A percentile compares a stretch with the other conserved stretches of the same genome.
Conservation (phyloP, 2,797 vertebrate genomes). For the Tarsius wallacei region DNA sequence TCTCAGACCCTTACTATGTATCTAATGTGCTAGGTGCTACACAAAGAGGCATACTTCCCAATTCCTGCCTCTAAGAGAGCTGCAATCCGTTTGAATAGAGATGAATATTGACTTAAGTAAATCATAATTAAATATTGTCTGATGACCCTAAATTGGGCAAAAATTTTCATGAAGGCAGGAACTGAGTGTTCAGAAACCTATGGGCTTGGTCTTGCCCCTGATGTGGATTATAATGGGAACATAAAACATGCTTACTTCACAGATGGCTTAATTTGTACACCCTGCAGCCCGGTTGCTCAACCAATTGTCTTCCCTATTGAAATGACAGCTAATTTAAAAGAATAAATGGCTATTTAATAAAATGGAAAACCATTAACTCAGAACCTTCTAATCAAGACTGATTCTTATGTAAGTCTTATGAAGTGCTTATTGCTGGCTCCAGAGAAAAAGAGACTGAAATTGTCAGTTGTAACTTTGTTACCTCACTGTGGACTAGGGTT, state of each 20-base stretch:
- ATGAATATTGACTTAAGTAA: not conserved
- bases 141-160: not conserved
- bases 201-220: not conserved
- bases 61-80: not conserved
- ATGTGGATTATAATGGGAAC: conserved; percentile 51
- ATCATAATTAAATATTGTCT: conserved; percentile 52
- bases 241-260: not conserved
- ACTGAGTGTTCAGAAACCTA: conserved; percentile 23
- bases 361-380: conserved; percentile 68
- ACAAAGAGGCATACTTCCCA: conserved; percentile 40
- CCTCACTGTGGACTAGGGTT: not conserved
- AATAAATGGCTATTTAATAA: conserved; percentile 69
- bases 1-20: conserved; percentile 1
- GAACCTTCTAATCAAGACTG: conserved; percentile 50
- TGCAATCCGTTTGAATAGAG: not conserved
- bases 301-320: conserved; percentile 61
- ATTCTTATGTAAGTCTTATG: conserved; percentile 57
- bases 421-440: conserved; percentile 54
- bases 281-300: conserved; percentile 50
- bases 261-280: conserved; percentile 64
- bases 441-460: conserved; percentile 24
- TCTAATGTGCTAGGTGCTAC: not conserved
- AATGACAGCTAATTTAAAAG: conserved; percentile 70
- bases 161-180: conserved; percentile 23
- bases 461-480: not conserved